phyloP scores from a whole-genome alignment of 1,140 invertebrate genomes.

The Copidosoma floridanum region DNA sequence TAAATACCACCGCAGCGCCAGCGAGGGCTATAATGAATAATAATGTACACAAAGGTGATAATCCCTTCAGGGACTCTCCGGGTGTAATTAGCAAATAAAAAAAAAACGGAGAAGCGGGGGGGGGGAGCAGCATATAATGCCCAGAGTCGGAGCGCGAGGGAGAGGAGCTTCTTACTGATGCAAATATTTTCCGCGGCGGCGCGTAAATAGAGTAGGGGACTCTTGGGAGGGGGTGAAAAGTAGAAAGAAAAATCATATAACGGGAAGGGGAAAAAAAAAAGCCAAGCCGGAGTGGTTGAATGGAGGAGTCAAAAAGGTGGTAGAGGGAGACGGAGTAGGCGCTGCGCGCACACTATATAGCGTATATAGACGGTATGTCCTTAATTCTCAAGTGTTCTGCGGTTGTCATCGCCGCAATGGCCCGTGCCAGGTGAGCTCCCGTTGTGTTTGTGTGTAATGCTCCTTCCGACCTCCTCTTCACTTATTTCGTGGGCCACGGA shows the following conservation, averaged over 20 bases:
- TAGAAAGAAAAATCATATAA: too few species aligned
- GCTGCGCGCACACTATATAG: too few species aligned
- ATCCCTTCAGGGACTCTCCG: too few species aligned
- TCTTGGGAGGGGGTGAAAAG: too few species aligned
- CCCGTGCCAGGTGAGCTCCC: neutral
- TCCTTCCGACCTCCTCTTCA: neutral
- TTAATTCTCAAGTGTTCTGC: neutral
- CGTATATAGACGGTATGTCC: neutral
- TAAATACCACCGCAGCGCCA: too few species aligned
- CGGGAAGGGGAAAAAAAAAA: neutral
- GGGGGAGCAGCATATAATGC: too few species aligned
- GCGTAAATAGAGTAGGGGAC: neutral
- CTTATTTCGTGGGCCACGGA: neutral
- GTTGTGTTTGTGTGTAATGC: too few species aligned
- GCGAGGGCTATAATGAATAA: too few species aligned
- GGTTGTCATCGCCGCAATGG: conserved; percentile 15
- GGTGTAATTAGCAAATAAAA: too few species aligned
- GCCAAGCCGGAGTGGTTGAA: neutral
- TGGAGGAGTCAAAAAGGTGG: neutral
- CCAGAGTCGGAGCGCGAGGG: too few species aligned
- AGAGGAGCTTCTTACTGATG: neutral
- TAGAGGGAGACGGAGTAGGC: neutral
- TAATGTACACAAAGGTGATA: too few species aligned
- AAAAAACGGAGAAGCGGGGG: too few species aligned
- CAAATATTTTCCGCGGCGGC: neutral